These are phyloP conservation scores for Neomorphus geoffroyi DNA, from an alignment of 2,797 vertebrate genomes.

Conservation along the genomic window DNA sequence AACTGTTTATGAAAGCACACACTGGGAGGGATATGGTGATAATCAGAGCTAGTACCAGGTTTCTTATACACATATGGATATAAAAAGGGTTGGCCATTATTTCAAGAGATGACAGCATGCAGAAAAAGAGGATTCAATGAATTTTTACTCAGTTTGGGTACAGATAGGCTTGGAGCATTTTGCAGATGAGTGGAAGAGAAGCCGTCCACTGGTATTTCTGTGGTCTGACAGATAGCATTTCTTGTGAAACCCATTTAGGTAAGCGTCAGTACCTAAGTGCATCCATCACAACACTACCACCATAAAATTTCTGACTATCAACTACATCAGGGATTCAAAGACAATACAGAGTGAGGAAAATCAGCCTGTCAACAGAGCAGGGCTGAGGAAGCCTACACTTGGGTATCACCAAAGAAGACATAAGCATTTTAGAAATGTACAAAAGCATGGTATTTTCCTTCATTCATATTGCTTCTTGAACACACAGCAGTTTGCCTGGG, in stretches of 20 bases:
- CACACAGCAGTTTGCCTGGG: background rate
- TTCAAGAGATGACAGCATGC: background rate
- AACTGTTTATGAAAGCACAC: background rate
- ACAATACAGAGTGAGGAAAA: background rate
- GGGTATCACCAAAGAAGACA: background rate
- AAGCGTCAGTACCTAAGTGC: background rate
- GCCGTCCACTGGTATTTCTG: background rate
- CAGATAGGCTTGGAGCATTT: background rate
- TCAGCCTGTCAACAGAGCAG: background rate
- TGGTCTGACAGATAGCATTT: background rate
- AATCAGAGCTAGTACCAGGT: background rate
- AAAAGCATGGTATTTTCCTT: background rate
- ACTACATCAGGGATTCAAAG: background rate
- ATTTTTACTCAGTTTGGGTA: background rate
- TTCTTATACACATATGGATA: background rate
- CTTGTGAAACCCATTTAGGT: background rate
- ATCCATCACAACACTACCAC: background rate
- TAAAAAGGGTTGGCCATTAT: background rate
- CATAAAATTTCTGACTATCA: background rate
- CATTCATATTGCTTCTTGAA: background rate
- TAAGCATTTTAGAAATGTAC: background rate
- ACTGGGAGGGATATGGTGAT: background rate
- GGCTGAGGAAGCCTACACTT: background rate
- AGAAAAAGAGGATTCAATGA: background rate
- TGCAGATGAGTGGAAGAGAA: background rate